These are phyloP conservation scores for Lithosia quadra DNA, from an alignment of 2,888 invertebrate species.

Conservation along the genomic window DNA sequence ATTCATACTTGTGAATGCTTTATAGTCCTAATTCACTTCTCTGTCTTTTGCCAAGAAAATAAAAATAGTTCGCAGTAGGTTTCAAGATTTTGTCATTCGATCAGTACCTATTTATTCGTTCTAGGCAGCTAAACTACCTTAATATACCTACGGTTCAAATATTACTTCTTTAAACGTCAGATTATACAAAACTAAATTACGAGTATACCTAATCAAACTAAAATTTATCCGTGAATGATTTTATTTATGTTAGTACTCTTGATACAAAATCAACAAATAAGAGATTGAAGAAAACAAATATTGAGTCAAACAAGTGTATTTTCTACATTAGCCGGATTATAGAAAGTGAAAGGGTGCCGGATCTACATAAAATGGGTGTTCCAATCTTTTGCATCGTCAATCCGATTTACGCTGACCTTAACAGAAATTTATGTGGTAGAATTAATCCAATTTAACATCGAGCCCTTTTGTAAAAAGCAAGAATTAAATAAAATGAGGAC, in stretches of 20 bases:
- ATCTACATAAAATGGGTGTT: conserved; percentile 31
- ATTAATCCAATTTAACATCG: conserved; percentile 72
- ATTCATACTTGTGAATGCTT: too few relatives aligned
- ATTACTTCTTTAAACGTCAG: neutral
- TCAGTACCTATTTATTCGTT: too few relatives aligned
- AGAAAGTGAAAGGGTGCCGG: conserved; percentile 23
- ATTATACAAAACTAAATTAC: neutral
- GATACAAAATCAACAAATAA: conserved; percentile 6
- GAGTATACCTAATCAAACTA: too few relatives aligned
- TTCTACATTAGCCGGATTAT: conserved; percentile 27
- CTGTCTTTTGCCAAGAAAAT: too few relatives aligned
- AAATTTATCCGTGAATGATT: neutral
- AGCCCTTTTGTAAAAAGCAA: conserved; percentile 63
- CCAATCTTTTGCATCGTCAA: conserved; percentile 23
- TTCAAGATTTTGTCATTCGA: neutral
- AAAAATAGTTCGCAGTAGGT: too few relatives aligned
- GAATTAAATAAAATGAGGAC: conserved; percentile 44
- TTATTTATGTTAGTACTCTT: neutral
- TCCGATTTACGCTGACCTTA: conserved; percentile 55
- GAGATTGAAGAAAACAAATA: conserved; percentile 16
- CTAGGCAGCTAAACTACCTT: too few relatives aligned
- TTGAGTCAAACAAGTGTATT: conserved; percentile 28
- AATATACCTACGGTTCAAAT: too few relatives aligned
- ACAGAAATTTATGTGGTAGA: conserved; percentile 70
- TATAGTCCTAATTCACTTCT: neutral